Evolutionary conservation across 2,797 vertebrate species (phyloP).

Genomic region (Cirrhinus molitorella): DNA sequence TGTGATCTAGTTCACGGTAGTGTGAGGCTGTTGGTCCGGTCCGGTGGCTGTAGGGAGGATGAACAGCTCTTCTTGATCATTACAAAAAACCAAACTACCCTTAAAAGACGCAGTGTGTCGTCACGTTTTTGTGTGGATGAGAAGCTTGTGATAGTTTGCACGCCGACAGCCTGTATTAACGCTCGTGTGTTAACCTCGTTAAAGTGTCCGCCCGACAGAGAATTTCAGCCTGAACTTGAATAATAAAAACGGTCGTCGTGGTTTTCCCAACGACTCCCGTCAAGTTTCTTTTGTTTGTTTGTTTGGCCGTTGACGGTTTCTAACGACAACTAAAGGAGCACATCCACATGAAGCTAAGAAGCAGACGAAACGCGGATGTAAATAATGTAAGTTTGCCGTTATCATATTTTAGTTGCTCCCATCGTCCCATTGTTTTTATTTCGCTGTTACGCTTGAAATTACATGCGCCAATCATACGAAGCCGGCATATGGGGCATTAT

Average conservation of each 20-base stretch:
- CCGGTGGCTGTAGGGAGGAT: conserved; percentile 22
- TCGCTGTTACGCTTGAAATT: conserved; percentile 14
- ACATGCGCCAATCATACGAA: not conserved
- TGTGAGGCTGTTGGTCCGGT: conserved; percentile 46
- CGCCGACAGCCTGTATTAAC: conserved; percentile 29
- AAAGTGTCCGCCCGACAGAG: conserved; percentile 50
- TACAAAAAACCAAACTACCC: not conserved
- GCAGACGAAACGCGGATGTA: not conserved
- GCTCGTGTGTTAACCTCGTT: conserved; percentile 39
- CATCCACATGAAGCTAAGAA: conserved; percentile 24
- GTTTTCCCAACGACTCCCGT: conserved; percentile 1
- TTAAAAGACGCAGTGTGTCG: conserved; percentile 31
- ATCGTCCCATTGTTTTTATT: not conserved
- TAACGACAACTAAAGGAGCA: conserved; percentile 34
- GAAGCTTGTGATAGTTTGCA: conserved; percentile 17
- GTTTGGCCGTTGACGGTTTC: conserved; percentile 15
- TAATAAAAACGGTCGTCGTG: conserved; percentile 5
- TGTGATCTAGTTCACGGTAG: conserved; percentile 59
- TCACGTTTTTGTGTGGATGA: not conserved
- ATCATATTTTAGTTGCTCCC: not conserved
- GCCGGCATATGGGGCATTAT: conserved; percentile 24
- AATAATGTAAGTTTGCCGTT: conserved; percentile 35
- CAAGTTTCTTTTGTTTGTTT: conserved; percentile 43
- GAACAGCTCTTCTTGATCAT: conserved; percentile 34
- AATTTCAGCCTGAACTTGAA: conserved; percentile 53